Conservation (phyloP, 2,888 invertebrate species). For the Clunio marinus region DNA sequence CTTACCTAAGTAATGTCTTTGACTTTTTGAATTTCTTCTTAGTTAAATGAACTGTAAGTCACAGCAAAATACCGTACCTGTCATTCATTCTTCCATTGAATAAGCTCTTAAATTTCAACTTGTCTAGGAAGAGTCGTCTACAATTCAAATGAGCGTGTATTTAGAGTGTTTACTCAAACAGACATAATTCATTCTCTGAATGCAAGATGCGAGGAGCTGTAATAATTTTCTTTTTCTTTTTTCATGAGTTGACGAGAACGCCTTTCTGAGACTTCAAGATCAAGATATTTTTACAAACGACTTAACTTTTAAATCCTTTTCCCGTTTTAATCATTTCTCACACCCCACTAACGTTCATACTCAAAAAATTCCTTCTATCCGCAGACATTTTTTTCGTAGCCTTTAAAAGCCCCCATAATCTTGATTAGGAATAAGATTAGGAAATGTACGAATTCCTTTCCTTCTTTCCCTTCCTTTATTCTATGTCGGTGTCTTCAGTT, state of each 20-base stretch:
- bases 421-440: slow-evolving; percentile 28
- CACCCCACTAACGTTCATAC: background rate
- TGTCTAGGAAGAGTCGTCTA: too few relatives aligned
- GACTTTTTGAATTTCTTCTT: too few relatives aligned
- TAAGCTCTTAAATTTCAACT: too few relatives aligned
- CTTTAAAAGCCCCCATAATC: slow-evolving; percentile 18
- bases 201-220: background rate
- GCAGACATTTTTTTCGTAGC: background rate
- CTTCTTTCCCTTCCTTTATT: background rate
- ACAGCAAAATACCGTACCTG: too few relatives aligned
- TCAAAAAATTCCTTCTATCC: too few relatives aligned
- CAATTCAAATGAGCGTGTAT: too few relatives aligned
- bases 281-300: slow-evolving; percentile 12
- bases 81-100: too few relatives aligned
- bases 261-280: background rate
- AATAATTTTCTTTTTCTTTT: background rate
- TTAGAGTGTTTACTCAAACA: slow-evolving; percentile 10
- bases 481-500: too few relatives aligned
- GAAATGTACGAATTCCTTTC: slow-evolving; percentile 9
- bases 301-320: slow-evolving; percentile 28
- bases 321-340: background rate
- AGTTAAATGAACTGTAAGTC: too few relatives aligned
- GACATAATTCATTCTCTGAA: slow-evolving; percentile 3
- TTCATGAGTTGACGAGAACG: background rate
- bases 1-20: too few relatives aligned